Evolutionary conservation across 1,140 invertebrate genomes (phyloP).

Genomic region (Pseudomyrmex gracilis): DNA sequence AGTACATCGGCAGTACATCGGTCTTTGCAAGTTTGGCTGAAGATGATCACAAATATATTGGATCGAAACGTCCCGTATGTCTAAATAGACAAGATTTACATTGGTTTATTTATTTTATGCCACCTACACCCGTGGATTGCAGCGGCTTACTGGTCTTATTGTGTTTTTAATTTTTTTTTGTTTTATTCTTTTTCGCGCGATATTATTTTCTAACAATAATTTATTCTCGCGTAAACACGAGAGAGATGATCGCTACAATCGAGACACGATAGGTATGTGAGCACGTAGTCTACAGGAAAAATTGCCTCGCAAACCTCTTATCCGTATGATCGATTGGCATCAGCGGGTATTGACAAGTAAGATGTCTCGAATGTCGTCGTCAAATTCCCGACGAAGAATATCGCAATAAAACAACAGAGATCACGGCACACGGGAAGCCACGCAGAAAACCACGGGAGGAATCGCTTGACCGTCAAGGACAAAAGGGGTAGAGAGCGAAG

Average conservation of each 20-base stretch:
- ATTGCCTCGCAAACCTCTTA: not conserved
- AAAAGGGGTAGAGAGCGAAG: slow-evolving; percentile 28
- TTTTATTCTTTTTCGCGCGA: not conserved
- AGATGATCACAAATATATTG: too few relatives aligned
- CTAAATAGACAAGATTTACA: too few relatives aligned
- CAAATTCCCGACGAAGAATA: slow-evolving; percentile 17
- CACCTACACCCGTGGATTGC: too few relatives aligned
- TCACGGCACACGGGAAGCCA: slow-evolving; percentile 14
- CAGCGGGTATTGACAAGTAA: slow-evolving; percentile 30
- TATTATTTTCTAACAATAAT: not conserved
- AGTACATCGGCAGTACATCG: too few relatives aligned
- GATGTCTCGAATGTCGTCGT: slow-evolving; percentile 26
- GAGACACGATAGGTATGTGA: not conserved
- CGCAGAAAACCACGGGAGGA: slow-evolving; percentile 46
- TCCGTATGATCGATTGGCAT: slow-evolving; percentile 34
- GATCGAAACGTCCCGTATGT: too few relatives aligned
- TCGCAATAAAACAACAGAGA: slow-evolving; percentile 33
- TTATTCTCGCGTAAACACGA: not conserved
- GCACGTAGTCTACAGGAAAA: slow-evolving; percentile 26
- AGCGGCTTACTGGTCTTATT: too few relatives aligned
- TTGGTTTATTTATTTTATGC: too few relatives aligned
- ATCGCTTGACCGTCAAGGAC: slow-evolving; percentile 35
- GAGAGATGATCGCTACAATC: too few relatives aligned
- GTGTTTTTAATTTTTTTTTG: too few relatives aligned
- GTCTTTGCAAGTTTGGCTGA: too few relatives aligned